Evolutionary conservation across 2,113 vertebrate species (phyloP), one percentile per base, ranked within the genome.

Genomic region (Tauraco erythrolophus): DNA sequence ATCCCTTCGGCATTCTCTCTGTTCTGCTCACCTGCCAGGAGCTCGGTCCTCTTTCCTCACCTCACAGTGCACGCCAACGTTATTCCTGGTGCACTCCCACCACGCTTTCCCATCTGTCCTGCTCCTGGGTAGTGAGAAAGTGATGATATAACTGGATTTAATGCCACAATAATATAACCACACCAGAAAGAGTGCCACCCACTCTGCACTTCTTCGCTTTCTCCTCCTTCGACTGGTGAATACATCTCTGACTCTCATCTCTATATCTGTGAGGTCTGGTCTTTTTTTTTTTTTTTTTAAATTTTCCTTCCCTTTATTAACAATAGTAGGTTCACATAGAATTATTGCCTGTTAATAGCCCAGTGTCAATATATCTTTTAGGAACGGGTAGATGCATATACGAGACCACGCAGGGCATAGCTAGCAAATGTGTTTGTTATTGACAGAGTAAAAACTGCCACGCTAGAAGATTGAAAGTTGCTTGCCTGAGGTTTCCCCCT

Each of bases 91-190:
- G 76, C 79, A 18, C 94, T 94, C 79, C 90, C 68, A 93, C 95
- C 89, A 93, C 7, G 1, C 65, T 48, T 48, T 86, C 82, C 95
- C 92, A 96, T 96, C 94, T 96, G 92, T 94, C 94, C 92, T 4
- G 2, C 88, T 96, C 43, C 92, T 90, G 94, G 83, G 72, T 65
- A 86, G 94, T 94, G 94, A 93, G 90, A 96, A 96, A 92, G 64
- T 43, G 94, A 75, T 94, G 85, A 92, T 94, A 78, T 56, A 94
- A 94, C 54, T 66, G 1, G 7, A 77, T 68, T 89, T 87, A 91
- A 96, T 96, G 60, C 43, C 91, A 79, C 62, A 79, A 84, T 68
- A 89, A 86, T 18, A 8, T 53, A 84, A 68, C 69, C 71, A 77
- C 39, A 8, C 64, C 74, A 94, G 51, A 84, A 93, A 88, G 95